Percentiles rank a stretch among this genome's conserved stretches.
Evolutionary conservation across 2,113 vertebrate genomes (phyloP).

Genomic region (Xiphorhynchus elegans): DNA sequence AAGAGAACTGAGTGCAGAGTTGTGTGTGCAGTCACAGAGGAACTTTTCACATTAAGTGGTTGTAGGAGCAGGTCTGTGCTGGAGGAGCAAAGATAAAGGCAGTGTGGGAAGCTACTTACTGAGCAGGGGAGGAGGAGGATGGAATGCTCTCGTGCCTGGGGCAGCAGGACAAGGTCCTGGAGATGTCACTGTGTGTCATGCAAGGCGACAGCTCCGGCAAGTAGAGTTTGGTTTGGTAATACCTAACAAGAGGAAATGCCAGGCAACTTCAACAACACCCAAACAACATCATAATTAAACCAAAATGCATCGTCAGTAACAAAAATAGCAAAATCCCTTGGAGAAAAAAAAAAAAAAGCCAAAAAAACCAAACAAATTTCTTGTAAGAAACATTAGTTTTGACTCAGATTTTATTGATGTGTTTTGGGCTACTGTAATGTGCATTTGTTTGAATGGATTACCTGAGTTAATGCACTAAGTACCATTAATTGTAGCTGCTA

Average conservation of each 20-base stretch:
- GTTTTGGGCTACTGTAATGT: neutral
- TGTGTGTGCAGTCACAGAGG: neutral
- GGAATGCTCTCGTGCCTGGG: neutral
- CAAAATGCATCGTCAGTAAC: neutral
- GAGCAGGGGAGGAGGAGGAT: neutral
- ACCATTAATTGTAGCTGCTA: neutral
- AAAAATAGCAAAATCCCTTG: neutral
- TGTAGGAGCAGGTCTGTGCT: neutral
- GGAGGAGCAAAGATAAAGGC: neutral
- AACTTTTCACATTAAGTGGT: rapidly evolving
- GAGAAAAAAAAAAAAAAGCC: neutral
- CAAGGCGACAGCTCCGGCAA: neutral
- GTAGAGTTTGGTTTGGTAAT: neutral
- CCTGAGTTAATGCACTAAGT: neutral
- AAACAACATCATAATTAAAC: neutral
- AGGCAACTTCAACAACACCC: rapidly evolving
- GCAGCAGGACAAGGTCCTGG: neutral
- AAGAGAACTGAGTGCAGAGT: neutral
- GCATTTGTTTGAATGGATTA: neutral
- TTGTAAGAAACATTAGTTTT: neutral
- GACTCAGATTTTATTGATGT: rapidly evolving
- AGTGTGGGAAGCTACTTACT: neutral
- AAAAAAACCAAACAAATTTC: neutral
- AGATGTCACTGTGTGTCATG: neutral
- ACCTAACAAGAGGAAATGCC: neutral